These are phyloP conservation scores for Augochlorella aurata DNA, from an alignment of 2,888 invertebrate genomes.

Conservation along the genomic window DNA sequence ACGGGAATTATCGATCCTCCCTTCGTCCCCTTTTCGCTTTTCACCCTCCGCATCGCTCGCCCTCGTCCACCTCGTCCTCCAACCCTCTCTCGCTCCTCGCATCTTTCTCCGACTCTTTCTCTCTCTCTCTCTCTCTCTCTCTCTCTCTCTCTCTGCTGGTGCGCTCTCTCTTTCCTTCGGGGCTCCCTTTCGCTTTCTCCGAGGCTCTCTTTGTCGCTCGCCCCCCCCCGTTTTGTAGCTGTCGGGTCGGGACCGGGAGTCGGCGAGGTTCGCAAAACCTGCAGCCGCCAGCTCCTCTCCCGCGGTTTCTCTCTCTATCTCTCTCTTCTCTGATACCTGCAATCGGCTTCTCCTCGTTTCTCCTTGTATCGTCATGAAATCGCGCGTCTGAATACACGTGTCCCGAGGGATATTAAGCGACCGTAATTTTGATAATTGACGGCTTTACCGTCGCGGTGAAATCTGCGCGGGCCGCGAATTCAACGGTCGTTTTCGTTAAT, in stretches of 20 bases:
- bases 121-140: neutral
- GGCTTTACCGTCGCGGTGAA: neutral
- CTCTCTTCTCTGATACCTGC: neutral
- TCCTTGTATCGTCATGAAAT: constrained; percentile 7
- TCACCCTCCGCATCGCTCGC: constrained; percentile 36
- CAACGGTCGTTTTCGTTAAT: constrained; percentile 10
- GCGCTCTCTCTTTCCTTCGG: neutral
- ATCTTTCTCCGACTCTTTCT: constrained; percentile 17
- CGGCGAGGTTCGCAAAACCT: constrained; percentile 37
- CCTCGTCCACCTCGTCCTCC: constrained; percentile 26
- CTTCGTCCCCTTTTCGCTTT: constrained; percentile 25
- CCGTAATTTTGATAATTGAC: constrained; percentile 21
- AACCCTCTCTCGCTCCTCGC: constrained; percentile 6
- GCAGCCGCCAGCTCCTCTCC: neutral
- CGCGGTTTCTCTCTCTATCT: neutral
- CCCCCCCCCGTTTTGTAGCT: constrained; percentile 48
- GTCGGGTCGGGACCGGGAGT: constrained; percentile 27
- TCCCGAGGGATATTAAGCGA: neutral
- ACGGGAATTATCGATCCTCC: constrained; percentile 71
- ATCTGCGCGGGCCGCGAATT: neutral
- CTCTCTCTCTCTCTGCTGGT: neutral
- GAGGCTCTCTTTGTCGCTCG: constrained; percentile 52
- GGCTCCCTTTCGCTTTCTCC: neutral
- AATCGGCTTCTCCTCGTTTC: neutral
- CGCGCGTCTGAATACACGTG: constrained; percentile 19